Evolutionary conservation across 2,113 vertebrate species (phyloP), one percentile per base, ranked within the genome.

Genomic region (Tinamus guttatus): DNA sequence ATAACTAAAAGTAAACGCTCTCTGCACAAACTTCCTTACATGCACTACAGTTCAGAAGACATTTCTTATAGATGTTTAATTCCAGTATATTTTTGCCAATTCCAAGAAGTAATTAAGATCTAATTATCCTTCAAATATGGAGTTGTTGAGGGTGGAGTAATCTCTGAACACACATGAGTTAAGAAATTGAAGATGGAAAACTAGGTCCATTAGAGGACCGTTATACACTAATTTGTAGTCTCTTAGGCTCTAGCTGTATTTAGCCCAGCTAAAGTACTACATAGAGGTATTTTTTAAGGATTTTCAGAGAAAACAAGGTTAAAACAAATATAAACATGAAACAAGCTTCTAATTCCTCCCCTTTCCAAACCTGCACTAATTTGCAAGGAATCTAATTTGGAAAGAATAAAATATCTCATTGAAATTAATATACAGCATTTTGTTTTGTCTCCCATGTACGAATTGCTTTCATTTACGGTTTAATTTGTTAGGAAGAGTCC

Each of bases 381-480:
- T 95, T 95, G 30, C 64, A 89, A 71, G 90, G 1, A 79, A 83
- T 70, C 14, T 51, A 88, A 74, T 84, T 78, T 38, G 65, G 34
- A 51, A n/a, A 60, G 20, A 81, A 60, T 74, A 78, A 89, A 87
- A 80, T 21, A 88, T 11, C 43, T 64, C 69, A 90, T 17, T 75
- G 43, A 92, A 96, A 96, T 94, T 88, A 95, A 90, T 64, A 92
- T 27, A 41, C 30, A 68, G 54, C 25, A 76, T 94, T 87, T 93
- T 93, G 45, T 68, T 94, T 94, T 83, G 84, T 49, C 64, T 89
- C 81, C 22, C 49, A 49, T 89, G 18, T 95, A 51, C 78, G 81
- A 87, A 94, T 68, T 95, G 62, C 70, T 92, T 96, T 96, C 76
- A 94, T 81, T 96, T 95, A 87, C 83, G 96, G 65, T 89, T 94